These are phyloP conservation scores for Cynocephalus volans DNA, from an alignment of 2,113 vertebrate genomes.

Conservation along the genomic window DNA sequence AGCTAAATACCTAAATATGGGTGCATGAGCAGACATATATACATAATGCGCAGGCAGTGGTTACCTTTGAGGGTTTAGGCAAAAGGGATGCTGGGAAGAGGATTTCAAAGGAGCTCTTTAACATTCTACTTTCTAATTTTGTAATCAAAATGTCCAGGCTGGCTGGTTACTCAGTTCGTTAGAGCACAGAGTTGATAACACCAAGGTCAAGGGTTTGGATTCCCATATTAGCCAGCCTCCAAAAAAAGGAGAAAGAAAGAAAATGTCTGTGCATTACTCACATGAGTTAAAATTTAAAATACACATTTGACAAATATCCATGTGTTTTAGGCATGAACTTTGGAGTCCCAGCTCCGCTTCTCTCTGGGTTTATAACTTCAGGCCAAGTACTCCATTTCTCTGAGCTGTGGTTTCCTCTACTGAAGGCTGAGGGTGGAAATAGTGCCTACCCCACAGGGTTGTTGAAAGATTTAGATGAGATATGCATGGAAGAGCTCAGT, in stretches of 20 bases:
- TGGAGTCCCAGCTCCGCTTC: not conserved
- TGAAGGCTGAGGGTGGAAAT: not conserved
- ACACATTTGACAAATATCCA: not conserved
- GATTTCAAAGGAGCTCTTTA: not conserved
- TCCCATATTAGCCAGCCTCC: no score
- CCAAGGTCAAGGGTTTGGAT: no score
- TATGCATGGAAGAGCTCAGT: not conserved
- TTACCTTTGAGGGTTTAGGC: not conserved
- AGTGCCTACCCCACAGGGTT: rapidly evolving
- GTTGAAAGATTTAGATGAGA: not conserved
- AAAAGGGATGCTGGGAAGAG: not conserved
- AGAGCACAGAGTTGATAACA: no score
- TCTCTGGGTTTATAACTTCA: not conserved
- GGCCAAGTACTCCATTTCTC: not conserved
- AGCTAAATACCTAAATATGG: not conserved
- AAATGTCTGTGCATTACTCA: not conserved
- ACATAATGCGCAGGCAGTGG: no score
- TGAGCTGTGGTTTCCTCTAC: not conserved
- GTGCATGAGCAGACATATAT: not conserved
- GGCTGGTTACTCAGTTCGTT: no score
- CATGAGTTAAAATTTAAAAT: slow-evolving; percentile 17
- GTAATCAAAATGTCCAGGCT: not conserved
- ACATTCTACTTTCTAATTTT: not conserved
- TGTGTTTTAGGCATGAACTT: not conserved
- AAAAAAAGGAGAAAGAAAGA: no score